Percentiles rank a stretch among this genome's conserved stretches.
phyloP scores from a whole-genome alignment of 2,113 vertebrate genomes.

The Nerophis lumbriciformis region DNA sequence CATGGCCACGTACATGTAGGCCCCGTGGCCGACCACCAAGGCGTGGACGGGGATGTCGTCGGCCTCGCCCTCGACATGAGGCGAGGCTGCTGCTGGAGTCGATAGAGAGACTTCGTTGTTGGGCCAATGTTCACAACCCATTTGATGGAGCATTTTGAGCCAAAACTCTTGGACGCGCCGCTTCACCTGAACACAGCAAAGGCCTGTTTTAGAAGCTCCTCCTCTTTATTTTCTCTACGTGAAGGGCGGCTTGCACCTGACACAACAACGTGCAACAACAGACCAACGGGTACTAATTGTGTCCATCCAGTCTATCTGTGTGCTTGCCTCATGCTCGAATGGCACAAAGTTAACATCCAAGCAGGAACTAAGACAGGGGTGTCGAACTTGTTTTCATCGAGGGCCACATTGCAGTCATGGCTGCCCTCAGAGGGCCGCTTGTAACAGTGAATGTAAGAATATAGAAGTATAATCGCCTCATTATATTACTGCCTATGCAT shows the following conservation, averaged over 20 bases:
- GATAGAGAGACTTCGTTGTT: background rate
- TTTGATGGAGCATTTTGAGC: constrained; percentile 73
- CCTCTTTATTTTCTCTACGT: background rate
- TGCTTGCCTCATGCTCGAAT: constrained; percentile 14
- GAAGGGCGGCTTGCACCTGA: constrained; percentile 16
- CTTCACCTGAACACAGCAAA: constrained; percentile 74
- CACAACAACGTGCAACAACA: constrained; percentile 15
- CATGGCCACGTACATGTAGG: constrained; percentile 81
- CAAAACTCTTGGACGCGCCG: constrained; percentile 79
- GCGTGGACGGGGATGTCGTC: constrained; percentile 69
- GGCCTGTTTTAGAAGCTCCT: background rate
- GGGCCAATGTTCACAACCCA: constrained; percentile 51
- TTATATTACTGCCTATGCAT: no score
- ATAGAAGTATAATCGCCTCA: no score
- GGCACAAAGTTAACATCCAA: constrained; percentile 35
- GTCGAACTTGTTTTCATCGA: no score
- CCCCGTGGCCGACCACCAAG: constrained; percentile 86
- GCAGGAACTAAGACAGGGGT: constrained; percentile 2
- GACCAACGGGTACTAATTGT: background rate
- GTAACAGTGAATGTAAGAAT: no score
- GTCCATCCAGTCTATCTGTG: constrained; percentile 30
- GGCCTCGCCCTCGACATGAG: constrained; percentile 45
- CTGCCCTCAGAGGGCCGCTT: no score
- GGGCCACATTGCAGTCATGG: no score
- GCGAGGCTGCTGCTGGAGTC: background rate